Evolutionary conservation across 1,140 invertebrate species (phyloP).

Genomic region (Platorchestia sp.): DNA sequence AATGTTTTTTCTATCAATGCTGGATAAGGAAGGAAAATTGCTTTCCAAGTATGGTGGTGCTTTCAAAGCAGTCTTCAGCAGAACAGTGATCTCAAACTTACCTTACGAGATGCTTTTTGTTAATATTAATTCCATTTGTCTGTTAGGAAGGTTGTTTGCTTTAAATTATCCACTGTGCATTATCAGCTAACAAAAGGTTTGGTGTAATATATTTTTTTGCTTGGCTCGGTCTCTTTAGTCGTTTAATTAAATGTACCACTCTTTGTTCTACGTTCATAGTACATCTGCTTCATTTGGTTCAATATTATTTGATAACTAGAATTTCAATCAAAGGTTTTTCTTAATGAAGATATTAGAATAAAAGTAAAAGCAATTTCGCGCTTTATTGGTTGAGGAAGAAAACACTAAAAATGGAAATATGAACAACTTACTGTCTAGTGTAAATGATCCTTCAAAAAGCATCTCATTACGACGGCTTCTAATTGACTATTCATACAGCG

Average conservation of each 20-base stretch:
- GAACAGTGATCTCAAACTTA: not conserved
- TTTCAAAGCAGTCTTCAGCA: not conserved
- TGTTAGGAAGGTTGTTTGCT: not conserved
- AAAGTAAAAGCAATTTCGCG: not conserved
- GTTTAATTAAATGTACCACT: not conserved
- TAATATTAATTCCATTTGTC: not conserved
- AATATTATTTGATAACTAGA: not conserved
- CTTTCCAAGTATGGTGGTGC: not conserved
- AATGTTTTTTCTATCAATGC: conserved; percentile 37
- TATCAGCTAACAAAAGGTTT: not conserved
- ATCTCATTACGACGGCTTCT: not conserved
- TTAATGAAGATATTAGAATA: not conserved
- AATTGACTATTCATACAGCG: not conserved
- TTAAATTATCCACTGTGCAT: not conserved
- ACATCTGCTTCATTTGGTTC: not conserved
- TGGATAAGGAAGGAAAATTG: not conserved
- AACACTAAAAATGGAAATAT: not conserved
- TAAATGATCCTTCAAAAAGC: not conserved
- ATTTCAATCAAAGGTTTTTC: too few species aligned
- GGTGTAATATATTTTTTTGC: not conserved
- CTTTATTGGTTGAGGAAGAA: not conserved
- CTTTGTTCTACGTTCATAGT: not conserved
- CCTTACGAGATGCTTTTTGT: not conserved
- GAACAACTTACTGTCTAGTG: not conserved
- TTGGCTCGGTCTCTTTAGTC: not conserved